A percentile compares a stretch with the other conserved stretches of the same genome.
Evolutionary conservation across 2,888 invertebrate genomes (phyloP).

Genomic region (Hermodice carunculata): DNA sequence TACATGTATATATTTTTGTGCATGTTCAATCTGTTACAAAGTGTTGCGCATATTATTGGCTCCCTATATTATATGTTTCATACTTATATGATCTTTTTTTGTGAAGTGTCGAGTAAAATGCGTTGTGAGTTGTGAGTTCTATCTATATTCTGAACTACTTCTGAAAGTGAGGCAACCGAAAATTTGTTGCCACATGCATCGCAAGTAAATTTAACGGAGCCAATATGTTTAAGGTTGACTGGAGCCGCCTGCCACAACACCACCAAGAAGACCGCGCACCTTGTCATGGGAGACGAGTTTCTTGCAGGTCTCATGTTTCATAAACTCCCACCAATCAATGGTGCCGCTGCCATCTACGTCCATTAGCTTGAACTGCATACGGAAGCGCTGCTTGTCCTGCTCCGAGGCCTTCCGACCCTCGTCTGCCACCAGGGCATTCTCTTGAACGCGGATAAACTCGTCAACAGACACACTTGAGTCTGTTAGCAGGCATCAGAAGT

Average conservation of each 20-base stretch:
- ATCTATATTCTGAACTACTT: too few species aligned
- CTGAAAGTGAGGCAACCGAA: too few species aligned
- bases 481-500: not conserved
- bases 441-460: constrained; percentile 16
- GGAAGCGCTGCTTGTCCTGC: constrained; percentile 31
- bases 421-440: not conserved
- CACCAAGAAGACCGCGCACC: constrained; percentile 38
- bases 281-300: constrained; percentile 39
- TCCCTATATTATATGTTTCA: too few species aligned
- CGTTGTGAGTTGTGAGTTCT: too few species aligned
- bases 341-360: constrained; percentile 46
- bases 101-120: too few species aligned
- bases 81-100: too few species aligned
- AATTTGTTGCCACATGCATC: too few species aligned
- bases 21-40: not conserved
- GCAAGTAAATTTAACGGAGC: too few species aligned
- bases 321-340: constrained; percentile 55
- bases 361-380: constrained; percentile 40
- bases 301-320: constrained; percentile 46
- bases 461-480: constrained; percentile 13
- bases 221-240: too few species aligned
- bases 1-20: not conserved
- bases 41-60: too few species aligned
- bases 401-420: constrained; percentile 12
- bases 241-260: too few species aligned